phyloP scores from a whole-genome alignment of 2,113 vertebrate genomes.

The Prolemur simus region DNA sequence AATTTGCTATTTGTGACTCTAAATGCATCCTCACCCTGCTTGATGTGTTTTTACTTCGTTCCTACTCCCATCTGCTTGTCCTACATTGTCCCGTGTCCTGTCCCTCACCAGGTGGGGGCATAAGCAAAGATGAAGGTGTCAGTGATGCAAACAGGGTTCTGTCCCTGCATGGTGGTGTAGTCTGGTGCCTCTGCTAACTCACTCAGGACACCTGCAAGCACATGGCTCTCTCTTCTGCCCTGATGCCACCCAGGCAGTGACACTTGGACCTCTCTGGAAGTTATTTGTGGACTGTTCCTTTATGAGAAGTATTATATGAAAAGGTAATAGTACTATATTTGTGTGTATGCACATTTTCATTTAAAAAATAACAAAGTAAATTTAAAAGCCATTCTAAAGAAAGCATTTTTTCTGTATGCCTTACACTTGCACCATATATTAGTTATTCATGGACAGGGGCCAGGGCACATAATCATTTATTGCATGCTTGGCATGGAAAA shows the following conservation, averaged over 20 bases:
- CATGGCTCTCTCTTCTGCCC: no score
- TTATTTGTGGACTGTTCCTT: background rate
- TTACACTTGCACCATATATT: background rate
- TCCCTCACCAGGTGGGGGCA: background rate
- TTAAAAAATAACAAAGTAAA: slow-evolving; percentile 5
- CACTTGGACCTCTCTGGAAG: background rate
- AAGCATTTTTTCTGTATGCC: background rate
- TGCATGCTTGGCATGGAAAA: background rate
- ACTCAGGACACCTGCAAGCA: background rate
- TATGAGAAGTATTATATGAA: background rate
- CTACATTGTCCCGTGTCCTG: background rate
- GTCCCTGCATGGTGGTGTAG: background rate
- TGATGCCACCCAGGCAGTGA: background rate
- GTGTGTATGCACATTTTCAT: background rate
- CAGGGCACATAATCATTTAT: background rate
- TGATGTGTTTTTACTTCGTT: background rate
- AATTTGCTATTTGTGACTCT: background rate
- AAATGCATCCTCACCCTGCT: background rate
- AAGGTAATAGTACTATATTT: background rate
- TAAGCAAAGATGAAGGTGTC: background rate
- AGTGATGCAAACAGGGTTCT: background rate
- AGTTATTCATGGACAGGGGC: background rate
- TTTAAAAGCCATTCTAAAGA: background rate
- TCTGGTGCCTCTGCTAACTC: background rate
- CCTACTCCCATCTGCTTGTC: background rate